A percentile compares a stretch with the other conserved stretches of the same genome.
Conservation (phyloP, 2,797 vertebrate genomes). For the Petrocephalus schoutedeni region DNA sequence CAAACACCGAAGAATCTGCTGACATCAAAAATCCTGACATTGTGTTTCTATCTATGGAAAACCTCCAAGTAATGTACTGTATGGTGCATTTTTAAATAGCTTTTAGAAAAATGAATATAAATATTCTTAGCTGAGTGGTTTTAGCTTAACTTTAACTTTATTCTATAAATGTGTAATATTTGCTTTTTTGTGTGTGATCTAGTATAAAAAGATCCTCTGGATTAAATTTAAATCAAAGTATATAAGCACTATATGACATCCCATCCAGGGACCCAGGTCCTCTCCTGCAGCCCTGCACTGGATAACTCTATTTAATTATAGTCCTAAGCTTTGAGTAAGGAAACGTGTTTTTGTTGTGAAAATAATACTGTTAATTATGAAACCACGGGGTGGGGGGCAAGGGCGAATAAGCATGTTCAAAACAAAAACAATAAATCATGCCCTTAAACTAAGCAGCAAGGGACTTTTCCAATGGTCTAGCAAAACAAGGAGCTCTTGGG, state of each 20-base stretch:
- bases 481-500: neutral
- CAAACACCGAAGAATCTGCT: neutral
- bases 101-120: neutral
- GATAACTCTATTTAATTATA: neutral
- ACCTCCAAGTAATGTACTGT: neutral
- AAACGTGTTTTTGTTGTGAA: neutral
- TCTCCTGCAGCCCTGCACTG: neutral
- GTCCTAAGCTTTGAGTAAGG: neutral
- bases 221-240: neutral
- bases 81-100: neutral
- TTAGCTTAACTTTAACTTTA: neutral
- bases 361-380: slow-evolving; percentile 4
- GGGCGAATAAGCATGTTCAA: neutral
- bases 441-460: neutral
- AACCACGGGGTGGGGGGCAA: neutral
- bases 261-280: neutral
- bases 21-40: neutral
- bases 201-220: neutral
- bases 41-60: neutral
- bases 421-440: neutral
- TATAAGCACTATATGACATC: neutral
- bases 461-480: neutral
- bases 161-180: neutral
- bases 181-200: neutral
- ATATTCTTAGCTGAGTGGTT: neutral